Evolutionary conservation across 2,113 vertebrate genomes (phyloP), one percentile per base, ranked within the genome.

Genomic region (Amphiprion percula): DNA sequence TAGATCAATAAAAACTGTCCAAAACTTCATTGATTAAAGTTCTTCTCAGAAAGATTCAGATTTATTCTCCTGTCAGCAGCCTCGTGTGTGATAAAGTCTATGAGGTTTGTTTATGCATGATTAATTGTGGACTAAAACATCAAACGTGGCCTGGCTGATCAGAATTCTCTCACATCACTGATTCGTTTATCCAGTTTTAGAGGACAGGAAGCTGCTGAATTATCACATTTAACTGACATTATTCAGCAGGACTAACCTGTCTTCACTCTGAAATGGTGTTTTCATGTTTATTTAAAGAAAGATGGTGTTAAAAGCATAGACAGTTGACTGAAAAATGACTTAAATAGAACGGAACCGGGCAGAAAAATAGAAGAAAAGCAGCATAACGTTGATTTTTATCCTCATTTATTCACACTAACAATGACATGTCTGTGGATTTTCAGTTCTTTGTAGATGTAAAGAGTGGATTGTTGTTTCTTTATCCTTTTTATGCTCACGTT

Each of bases 131-230:
- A 28, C 2, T 78, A 5, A 73, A 55, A 79, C 72, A 72, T 75
- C 44, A 67, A 64, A 81, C 4, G 1, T 0, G 59, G 23, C 14
- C 16, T 12, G 28, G 54, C 70, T 77, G 44, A 41, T 71, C 16
- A 0, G 5, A 61, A 86, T 78, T 79, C 80, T 81, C 56, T 73
- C 84, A 59, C 74, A 82, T 84, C 33, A 79, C 53, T 81, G 77
- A 79, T 84, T 84, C 49, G 81, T 73, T 60, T 54, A 16, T 16
- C 4, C 2, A 62, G 67, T 33, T 74, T 68, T 62, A 56, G 23
- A 11, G 44, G 71, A 65, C 16, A n/a, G 2, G n/a, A 67, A 26
- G 47, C 66, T 30, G 75, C 21, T 72, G 80, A 81, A 72, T 79
- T 49, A 77, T 77, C 1, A 62, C 46, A 46, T 80, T 37, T 83